Evolutionary conservation across 2,888 invertebrate genomes (phyloP).

Genomic region (Elegia similella): DNA sequence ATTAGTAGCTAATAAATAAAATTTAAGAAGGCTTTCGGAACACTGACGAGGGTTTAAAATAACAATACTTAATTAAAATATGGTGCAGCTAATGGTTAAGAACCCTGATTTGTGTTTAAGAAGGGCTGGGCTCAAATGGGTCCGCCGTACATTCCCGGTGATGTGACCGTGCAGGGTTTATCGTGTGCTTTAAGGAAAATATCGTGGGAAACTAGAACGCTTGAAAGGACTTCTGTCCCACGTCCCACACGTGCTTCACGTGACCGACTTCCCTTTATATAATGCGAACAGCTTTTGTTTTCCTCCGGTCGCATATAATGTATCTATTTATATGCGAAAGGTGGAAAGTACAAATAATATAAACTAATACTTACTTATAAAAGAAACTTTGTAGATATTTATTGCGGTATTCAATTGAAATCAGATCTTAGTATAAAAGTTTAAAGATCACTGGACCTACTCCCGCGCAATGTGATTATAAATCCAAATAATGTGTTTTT

Average conservation of each 20-base stretch:
- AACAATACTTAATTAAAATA: not conserved
- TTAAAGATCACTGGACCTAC: too few relatives aligned
- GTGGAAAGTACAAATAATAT: too few relatives aligned
- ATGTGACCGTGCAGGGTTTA: not conserved
- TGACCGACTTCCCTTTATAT: conserved; percentile 15
- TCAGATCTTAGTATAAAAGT: too few relatives aligned
- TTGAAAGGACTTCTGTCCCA: not conserved
- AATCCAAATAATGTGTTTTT: too few relatives aligned
- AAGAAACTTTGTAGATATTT: too few relatives aligned
- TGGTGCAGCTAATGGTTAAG: not conserved
- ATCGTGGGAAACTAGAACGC: not conserved
- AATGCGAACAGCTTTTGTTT: conserved; percentile 2
- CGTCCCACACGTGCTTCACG: not conserved
- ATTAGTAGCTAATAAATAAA: not conserved
- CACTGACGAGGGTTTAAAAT: not conserved
- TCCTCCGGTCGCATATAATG: not conserved
- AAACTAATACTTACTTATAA: too few relatives aligned
- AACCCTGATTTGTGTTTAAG: not conserved
- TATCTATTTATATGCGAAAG: too few relatives aligned
- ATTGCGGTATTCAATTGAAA: too few relatives aligned
- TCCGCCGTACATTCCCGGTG: not conserved
- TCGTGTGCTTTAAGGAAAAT: not conserved
- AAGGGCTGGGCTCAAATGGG: not conserved
- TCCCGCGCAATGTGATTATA: too few relatives aligned
- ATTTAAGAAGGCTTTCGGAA: not conserved